A percentile compares a stretch with the other conserved stretches of the same genome.
These are phyloP conservation scores for Aquatica leii DNA, from an alignment of 2,888 invertebrate species.

Conservation along the genomic window DNA sequence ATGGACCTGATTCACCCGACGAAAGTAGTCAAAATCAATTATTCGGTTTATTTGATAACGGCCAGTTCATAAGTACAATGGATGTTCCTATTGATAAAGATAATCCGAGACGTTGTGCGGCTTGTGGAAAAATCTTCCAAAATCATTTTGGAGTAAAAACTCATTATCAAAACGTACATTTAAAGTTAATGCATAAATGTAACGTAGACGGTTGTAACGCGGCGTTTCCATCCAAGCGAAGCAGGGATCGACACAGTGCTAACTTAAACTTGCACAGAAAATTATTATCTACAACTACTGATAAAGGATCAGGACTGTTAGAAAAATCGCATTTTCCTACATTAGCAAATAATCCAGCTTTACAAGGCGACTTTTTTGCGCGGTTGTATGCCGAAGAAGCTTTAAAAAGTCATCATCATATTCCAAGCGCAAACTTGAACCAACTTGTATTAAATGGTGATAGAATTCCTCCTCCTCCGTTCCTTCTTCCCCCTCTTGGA, in stretches of 20 bases:
- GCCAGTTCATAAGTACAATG: constrained; percentile 74
- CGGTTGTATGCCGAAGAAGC: constrained; percentile 80
- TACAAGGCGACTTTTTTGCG: constrained; percentile 82
- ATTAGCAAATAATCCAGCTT: constrained; percentile 67
- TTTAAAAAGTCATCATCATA: constrained; percentile 64
- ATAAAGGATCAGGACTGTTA: constrained; percentile 59
- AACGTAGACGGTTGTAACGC: constrained; percentile 95
- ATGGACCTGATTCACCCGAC: constrained; percentile 66
- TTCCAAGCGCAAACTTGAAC: constrained; percentile 60
- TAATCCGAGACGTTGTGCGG: constrained; percentile 89
- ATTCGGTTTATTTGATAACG: constrained; percentile 77
- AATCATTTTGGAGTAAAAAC: constrained; percentile 93
- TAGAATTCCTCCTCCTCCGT: constrained; percentile 65
- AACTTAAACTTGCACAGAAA: constrained; percentile 92
- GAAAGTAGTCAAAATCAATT: constrained; percentile 70
- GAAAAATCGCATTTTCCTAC: constrained; percentile 66
- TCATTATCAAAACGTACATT: constrained; percentile 94
- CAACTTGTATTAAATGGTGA: constrained; percentile 63
- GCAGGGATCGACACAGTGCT: constrained; percentile 90
- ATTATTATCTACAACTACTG: constrained; percentile 77
- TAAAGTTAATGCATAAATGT: constrained; percentile 95
- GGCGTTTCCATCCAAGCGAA: constrained; percentile 91
- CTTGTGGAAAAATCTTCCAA: constrained; percentile 92
- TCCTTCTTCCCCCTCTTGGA: constrained; percentile 68
- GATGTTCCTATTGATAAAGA: constrained; percentile 93